Evolutionary conservation across 2,797 vertebrate genomes (phyloP), one percentile per base, ranked within the genome.

Genomic region (Neoniphon sammara): DNA sequence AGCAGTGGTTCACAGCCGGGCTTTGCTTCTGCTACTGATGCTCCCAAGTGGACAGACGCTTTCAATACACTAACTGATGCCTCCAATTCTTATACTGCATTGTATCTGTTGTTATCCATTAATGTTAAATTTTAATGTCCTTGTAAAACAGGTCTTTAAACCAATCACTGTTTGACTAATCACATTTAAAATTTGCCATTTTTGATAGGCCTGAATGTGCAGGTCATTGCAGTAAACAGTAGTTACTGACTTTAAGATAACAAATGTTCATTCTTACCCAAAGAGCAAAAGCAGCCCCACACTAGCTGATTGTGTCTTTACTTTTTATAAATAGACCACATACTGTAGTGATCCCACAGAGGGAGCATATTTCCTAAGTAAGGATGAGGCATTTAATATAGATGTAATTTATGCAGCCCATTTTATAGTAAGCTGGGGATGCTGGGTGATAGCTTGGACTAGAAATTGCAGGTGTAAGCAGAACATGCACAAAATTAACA

Each of bases 401-500:
- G 70, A 76, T 54, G 53, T 81, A 85, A 86, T 84, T 77, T 83
- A 91, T 87, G 80, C 80, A 81, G 57, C 27, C 64, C 17, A 49
- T 79, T 90, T 87, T 83, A 84, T 76, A 63, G 78, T 73, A 67
- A 77, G 68, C 84, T 46, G 67, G 75, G 78, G 77, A 85, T 72
- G 46, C 81, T 56, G 78, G 78, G 68, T 76, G 58, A 81, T 46
- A 55, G 59, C 73, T 71, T 56, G 77, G 82, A 78, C 60, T 65
- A 81, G 59, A 89, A 92, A 80, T 17, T 83, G 90, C 88, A 86
- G 58, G 11, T 84, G 77, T 85, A 84, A 85, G 86, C 78, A 91
- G 65, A 88, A 73, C 67, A 89, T 78, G 58, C 42, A 57, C 66
- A 78, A 83, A 84, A 87, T 87, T 56, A 86, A 67, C 27, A 77